A percentile compares a stretch with the other conserved stretches of the same genome.
phyloP scores from a whole-genome alignment of 23 tunicate species.

The Aplidium turbinatum region DNA sequence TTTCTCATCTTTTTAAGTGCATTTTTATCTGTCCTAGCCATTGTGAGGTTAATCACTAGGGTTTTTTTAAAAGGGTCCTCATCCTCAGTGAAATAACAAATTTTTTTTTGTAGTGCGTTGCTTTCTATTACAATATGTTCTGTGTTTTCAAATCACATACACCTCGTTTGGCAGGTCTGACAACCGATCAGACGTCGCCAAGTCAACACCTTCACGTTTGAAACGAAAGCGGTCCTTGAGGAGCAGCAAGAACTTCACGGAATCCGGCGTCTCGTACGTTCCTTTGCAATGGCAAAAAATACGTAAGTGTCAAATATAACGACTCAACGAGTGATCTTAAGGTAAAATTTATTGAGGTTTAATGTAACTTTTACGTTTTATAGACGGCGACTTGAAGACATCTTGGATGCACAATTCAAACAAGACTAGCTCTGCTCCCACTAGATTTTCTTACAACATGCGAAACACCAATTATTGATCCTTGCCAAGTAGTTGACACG shows the following conservation, averaged over 20 bases:
- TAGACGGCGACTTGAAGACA: slow-evolving; percentile 46
- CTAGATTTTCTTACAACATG: slow-evolving; percentile 43
- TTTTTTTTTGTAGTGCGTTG: too few relatives aligned
- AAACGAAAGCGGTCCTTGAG: not conserved
- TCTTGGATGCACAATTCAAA: slow-evolving; percentile 8
- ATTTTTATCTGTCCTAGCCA: too few relatives aligned
- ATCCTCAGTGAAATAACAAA: too few relatives aligned
- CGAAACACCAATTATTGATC: not conserved
- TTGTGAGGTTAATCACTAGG: too few relatives aligned
- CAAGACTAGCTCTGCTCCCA: not conserved
- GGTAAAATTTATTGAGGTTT: not conserved
- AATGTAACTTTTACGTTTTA: not conserved
- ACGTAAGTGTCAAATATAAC: slow-evolving; percentile 21
- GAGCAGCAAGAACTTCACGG: slow-evolving; percentile 11
- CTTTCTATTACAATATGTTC: too few relatives aligned
- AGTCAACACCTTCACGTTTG: not conserved
- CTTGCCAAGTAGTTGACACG: too few relatives aligned
- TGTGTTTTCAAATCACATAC: too few relatives aligned
- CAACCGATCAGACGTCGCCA: not conserved
- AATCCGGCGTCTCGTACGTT: slow-evolving; percentile 22
- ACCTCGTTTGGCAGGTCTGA: not conserved
- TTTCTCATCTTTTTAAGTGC: too few relatives aligned
- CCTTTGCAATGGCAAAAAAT: slow-evolving; percentile 70
- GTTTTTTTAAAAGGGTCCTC: too few relatives aligned
- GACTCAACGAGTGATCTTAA: not conserved